These are phyloP conservation scores for Eueides isabella DNA, from an alignment of 1,140 invertebrate genomes.

Conservation along the genomic window DNA sequence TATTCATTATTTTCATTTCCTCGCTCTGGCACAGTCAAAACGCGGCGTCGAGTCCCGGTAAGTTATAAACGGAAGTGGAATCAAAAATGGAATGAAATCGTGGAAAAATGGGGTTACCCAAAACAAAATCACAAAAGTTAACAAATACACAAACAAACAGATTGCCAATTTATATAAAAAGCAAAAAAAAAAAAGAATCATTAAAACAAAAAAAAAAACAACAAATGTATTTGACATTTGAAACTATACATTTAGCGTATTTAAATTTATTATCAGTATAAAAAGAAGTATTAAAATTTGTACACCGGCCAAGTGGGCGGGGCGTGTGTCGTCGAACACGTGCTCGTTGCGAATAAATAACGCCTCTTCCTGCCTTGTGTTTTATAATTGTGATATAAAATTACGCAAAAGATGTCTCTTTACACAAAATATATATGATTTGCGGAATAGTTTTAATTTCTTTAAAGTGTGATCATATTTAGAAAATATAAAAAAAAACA, in stretches of 20 bases:
- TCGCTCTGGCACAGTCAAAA: not conserved
- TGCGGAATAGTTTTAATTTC: no score
- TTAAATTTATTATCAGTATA: slow-evolving; percentile 15
- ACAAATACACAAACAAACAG: not conserved
- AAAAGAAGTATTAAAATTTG: slow-evolving; percentile 20
- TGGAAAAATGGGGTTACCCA: not conserved
- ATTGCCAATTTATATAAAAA: no score
- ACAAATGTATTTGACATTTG: not conserved
- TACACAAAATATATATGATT: no score
- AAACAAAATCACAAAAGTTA: not conserved
- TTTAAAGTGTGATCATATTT: no score
- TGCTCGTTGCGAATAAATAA: slow-evolving; percentile 25
- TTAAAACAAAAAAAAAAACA: not conserved
- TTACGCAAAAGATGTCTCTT: no score
- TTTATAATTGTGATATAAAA: no score
- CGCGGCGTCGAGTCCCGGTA: not conserved
- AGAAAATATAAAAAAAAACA: no score
- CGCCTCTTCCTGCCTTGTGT: slow-evolving; percentile 11
- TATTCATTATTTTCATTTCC: not conserved
- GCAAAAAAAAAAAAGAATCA: not conserved
- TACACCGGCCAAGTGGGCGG: slow-evolving; percentile 31
- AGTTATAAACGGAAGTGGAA: no score
- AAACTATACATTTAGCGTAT: slow-evolving; percentile 8
- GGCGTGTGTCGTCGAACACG: slow-evolving; percentile 25
- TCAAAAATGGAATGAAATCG: no score